Base-by-base conservation (phyloP, 2,888 invertebrate genomes). In the Chalcis sispes region DNA sequence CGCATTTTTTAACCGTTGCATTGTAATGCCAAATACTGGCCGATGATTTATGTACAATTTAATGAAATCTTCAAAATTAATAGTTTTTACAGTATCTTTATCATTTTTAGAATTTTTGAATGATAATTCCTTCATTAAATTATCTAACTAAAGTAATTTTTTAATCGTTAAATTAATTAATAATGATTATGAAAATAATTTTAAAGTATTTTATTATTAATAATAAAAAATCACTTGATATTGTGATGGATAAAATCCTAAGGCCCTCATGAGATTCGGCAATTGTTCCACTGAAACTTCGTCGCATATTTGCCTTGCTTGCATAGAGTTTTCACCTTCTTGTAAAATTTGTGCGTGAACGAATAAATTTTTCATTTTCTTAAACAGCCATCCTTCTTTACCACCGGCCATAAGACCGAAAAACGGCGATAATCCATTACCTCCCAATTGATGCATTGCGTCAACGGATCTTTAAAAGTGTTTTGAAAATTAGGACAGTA, bases 331-430 rank as follows among this genome's bases (percentile, higher is more conserved):
- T 62, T 94, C 92, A 3, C 94, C 94, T 84, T 94, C 93, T 81
- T 93, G 91, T 80, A 94, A 87, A 56, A 95, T 93, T 89, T 95
- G 94, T 80, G 94, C 92, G 85, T 94, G 95, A 86, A 93, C 94
- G 89, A 95, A 95, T 77, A 94, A 89, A 84, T 95, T 94, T 80
- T 93, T 90, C 84, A 95, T 91, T 88, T 95, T 94, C 66, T 90
- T 90, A 85, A 94, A 93, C 67, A 94, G 89, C 91, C 93, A 93
- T 2, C 95, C 95, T 0, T 92, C 91, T 8, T 91, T 89, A 0
- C 94, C 94, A 65, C 93, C 93, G 74, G 94, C 93, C 62, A 95
- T 89, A 25, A 94, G 88, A 79, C 92, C 92, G 85, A 93, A 94
- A 89, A 92, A 95, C 0, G 95, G 95, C 59, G 91, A 90, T 15